Base-by-base conservation (phyloP, 2,888 invertebrate species). In the Mesorhabditis belari region DNA sequence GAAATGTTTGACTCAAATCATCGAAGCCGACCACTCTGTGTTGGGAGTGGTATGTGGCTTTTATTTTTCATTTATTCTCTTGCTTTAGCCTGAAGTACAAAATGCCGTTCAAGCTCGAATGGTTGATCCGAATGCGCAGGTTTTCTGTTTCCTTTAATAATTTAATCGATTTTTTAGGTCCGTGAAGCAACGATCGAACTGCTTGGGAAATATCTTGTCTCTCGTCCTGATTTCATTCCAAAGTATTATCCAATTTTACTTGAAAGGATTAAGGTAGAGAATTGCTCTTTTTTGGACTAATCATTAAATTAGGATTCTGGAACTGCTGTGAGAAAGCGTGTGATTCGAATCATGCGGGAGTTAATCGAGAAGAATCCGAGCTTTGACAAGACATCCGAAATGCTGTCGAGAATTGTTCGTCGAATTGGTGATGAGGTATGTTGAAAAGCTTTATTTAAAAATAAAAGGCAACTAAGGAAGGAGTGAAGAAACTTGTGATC, bases 381-480 rank as follows among this genome's bases (percentile, higher is more conserved):
- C 76, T 96, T 92, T 82, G 88, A 89, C 0, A 94, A 95, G 84
- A 92, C 66, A 9, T 74, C 79, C 0, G 96, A 96, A 84, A 96
- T 99, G 80, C 94, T 98, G 84, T 92, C 95, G 1, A 94, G 93
- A 83, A 96, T 99, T 90, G 94, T 98, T 66, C 85, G 95, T 64
- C 86, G 98, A 67, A 94, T 98, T 28, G 95, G 95, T 81, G 98
- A 99, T 81, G 98, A 99, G n/a, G n/a, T n/a, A n/a, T n/a, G n/a
- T n/a, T n/a, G n/a, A n/a, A n/a, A n/a, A n/a, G n/a, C n/a, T n/a
- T n/a, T n/a, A n/a, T n/a, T n/a, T n/a, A n/a, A n/a, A n/a, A n/a
- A n/a, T n/a, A n/a, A n/a, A n/a, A n/a, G n/a, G n/a, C n/a, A n/a
- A n/a, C n/a, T n/a, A n/a, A n/a, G 82, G 98, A 99, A 78, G 86